A percentile compares a stretch with the other conserved stretches of the same genome.
phyloP scores from a whole-genome alignment of 2,113 vertebrate species.

The Edolisoma coerulescens region DNA sequence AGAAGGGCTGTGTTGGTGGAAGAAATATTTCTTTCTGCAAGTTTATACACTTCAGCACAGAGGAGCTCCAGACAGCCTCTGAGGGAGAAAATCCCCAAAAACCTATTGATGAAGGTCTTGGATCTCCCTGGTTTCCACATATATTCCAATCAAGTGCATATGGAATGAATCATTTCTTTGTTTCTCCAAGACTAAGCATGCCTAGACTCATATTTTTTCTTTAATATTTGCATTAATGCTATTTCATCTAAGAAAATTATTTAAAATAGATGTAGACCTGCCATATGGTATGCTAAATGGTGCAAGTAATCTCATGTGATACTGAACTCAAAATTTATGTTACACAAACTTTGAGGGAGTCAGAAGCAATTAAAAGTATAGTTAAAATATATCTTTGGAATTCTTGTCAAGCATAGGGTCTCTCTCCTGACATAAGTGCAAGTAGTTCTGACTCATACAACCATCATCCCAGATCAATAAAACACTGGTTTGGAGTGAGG shows the following conservation, averaged over 20 bases:
- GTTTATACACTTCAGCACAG: not conserved
- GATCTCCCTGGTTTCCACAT: not conserved
- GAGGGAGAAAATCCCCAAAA: not conserved
- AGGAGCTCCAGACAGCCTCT: not conserved
- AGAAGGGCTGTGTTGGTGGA: not conserved
- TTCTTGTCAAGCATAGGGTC: not conserved
- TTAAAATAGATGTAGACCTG: not conserved
- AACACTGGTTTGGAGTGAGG: not conserved
- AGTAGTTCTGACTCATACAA: not conserved
- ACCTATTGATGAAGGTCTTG: not conserved
- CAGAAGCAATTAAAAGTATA: not conserved
- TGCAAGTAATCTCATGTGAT: not conserved
- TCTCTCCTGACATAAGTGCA: not conserved
- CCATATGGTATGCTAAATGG: not conserved
- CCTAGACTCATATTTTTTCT: not conserved
- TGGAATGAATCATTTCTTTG: not conserved
- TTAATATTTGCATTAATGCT: not conserved
- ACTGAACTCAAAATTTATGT: not conserved
- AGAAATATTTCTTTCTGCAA: not conserved
- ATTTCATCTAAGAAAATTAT: not conserved
- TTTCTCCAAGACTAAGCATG: not conserved
- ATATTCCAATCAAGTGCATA: not conserved
- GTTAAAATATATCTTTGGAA: not conserved
- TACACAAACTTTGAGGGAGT: not conserved
- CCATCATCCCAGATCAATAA: not conserved